Conservation (phyloP, 2,113 vertebrate genomes). For the Apteryx owenii region DNA sequence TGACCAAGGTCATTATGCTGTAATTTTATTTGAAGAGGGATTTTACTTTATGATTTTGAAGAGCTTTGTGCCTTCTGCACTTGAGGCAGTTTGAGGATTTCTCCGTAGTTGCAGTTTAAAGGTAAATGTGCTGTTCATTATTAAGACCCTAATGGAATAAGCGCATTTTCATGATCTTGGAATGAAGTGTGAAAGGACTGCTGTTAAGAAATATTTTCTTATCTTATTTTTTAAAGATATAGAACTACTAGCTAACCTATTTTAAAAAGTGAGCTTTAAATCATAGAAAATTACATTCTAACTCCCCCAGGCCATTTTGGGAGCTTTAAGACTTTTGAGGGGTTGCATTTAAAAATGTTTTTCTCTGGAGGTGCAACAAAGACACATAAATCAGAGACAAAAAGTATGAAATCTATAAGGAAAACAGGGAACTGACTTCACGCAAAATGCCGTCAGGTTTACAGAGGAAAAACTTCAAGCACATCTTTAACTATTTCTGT, state of each 20-base stretch:
- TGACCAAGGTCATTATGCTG: not conserved
- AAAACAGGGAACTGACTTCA: not conserved
- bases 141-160: conserved; percentile 23
- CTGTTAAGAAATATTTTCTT: not conserved
- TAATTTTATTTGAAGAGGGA: conserved; percentile 58
- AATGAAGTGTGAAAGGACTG: not conserved
- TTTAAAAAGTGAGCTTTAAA: not conserved
- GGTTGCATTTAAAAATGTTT: not conserved
- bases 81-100: conserved; percentile 47
- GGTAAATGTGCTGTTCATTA: conserved; percentile 50
- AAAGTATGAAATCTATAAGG: not conserved
- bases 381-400: not conserved
- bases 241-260: not conserved
- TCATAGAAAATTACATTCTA: not conserved
- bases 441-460: not conserved
- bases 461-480: not conserved
- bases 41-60: conserved; percentile 37
- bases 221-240: not conserved
- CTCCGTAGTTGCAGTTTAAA: conserved; percentile 34
- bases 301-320: not conserved
- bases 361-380: not conserved
- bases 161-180: conserved; percentile 6
- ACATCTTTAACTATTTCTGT: not conserved
- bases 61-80: not conserved
- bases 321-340: not conserved